Evolutionary conservation across 2,888 invertebrate species (phyloP).

Genomic region (Nebria salina): DNA sequence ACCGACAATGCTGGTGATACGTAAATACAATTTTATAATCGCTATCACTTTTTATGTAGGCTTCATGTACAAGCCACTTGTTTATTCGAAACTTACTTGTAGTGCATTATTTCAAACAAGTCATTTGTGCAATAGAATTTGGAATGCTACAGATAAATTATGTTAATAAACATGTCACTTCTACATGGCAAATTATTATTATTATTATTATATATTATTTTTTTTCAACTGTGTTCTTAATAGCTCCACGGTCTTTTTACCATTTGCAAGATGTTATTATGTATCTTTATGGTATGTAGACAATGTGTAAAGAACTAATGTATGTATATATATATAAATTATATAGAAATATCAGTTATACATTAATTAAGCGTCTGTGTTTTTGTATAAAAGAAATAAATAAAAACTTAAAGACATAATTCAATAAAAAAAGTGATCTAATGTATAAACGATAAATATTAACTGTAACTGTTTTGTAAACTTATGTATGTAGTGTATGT

Average conservation of each 20-base stretch:
- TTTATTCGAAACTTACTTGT: not conserved
- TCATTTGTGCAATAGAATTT: slow-evolving; percentile 11
- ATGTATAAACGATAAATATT: slow-evolving; percentile 36
- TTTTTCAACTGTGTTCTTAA: slow-evolving; percentile 43
- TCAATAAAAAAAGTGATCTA: slow-evolving; percentile 46
- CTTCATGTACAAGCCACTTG: slow-evolving; percentile 31
- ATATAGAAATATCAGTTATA: slow-evolving; percentile 39
- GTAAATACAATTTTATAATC: slow-evolving; percentile 11
- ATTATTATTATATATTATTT: slow-evolving; percentile 22
- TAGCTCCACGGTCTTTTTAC: slow-evolving; percentile 43
- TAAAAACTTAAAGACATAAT: slow-evolving; percentile 28
- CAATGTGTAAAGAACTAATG: slow-evolving; percentile 59
- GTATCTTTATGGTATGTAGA: slow-evolving; percentile 55
- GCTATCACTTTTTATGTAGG: slow-evolving; percentile 28
- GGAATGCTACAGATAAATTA: not conserved
- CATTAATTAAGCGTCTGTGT: slow-evolving; percentile 46
- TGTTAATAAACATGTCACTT: not conserved
- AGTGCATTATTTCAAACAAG: not conserved
- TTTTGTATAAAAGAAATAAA: slow-evolving; percentile 46
- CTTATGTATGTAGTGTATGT: slow-evolving; percentile 52
- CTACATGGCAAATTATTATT: not conserved
- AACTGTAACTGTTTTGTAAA: slow-evolving; percentile 46
- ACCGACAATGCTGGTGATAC: not conserved
- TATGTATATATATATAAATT: slow-evolving; percentile 57
- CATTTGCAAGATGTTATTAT: slow-evolving; percentile 43